Percentiles rank a stretch among this genome's conserved stretches.
Conservation (phyloP, 2,888 invertebrate species). For the Clostera curtula region DNA sequence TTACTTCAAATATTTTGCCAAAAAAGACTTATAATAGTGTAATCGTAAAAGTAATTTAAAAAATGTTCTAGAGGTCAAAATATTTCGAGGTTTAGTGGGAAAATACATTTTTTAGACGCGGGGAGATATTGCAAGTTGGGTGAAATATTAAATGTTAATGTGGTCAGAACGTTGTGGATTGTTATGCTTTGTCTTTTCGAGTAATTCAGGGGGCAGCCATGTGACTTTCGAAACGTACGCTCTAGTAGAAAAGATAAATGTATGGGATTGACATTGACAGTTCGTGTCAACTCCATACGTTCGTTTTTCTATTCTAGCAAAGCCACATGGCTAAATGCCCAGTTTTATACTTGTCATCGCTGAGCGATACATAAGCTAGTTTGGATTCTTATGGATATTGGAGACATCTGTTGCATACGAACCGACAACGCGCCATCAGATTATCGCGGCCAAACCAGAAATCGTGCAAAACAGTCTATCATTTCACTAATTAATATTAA, state of each 20-base stretch:
- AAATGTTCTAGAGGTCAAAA: conserved; percentile 66
- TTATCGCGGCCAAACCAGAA: conserved; percentile 46
- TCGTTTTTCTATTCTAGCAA: too few species aligned
- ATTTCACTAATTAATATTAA: conserved; percentile 63
- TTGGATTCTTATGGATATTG: too few species aligned
- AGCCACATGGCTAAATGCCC: conserved; percentile 19
- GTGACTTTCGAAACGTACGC: too few species aligned
- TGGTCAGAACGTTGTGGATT: conserved; percentile 29
- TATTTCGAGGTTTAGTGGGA: conserved; percentile 61
- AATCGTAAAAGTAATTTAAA: conserved; percentile 68
- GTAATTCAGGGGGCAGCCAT: too few species aligned
- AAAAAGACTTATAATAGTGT: conserved; percentile 69
- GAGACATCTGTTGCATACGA: conserved; percentile 34
- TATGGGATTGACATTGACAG: too few species aligned
- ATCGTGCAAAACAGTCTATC: conserved; percentile 70
- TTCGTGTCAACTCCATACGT: too few species aligned
- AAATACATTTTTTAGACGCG: conserved; percentile 43
- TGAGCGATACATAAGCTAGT: conserved; percentile 39
- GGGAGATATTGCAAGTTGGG: conserved; percentile 43
- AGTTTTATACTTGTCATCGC: conserved; percentile 50
- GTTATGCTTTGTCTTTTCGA: too few species aligned
- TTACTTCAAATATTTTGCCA: conserved; percentile 72
- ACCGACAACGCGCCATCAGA: conserved; percentile 34
- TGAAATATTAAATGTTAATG: conserved; percentile 31
- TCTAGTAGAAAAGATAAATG: too few species aligned